phyloP scores from a whole-genome alignment of 2,888 invertebrate genomes.

The Caenorhabditis becei region DNA sequence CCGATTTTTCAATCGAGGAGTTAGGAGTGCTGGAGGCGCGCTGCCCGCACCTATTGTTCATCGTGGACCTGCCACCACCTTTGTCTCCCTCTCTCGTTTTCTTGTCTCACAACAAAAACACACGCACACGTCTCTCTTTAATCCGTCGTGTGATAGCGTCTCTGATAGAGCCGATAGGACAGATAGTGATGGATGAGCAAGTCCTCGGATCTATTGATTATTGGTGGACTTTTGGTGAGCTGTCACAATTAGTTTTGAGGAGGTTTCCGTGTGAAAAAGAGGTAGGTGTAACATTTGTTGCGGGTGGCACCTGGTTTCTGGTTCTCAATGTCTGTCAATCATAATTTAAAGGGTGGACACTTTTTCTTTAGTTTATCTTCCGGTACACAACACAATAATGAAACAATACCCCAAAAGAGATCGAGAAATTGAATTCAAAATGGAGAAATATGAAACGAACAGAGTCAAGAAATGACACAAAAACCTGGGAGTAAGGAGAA shows the following conservation, averaged over 20 bases:
- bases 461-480: background rate
- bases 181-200: constrained; percentile 38
- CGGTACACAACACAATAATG: background rate
- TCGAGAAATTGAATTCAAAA: constrained; percentile 3
- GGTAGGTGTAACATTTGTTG: constrained; percentile 27
- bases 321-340: constrained; percentile 36
- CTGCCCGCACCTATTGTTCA: constrained; percentile 53
- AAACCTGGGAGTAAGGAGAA: background rate
- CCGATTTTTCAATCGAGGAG: constrained; percentile 37
- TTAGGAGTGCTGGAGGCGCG: constrained; percentile 33
- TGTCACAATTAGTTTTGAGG: constrained; percentile 40
- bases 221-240: constrained; percentile 40
- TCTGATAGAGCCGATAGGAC: constrained; percentile 44
- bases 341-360: constrained; percentile 12
- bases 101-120: constrained; percentile 56
- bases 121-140: constrained; percentile 30
- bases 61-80: constrained; percentile 48
- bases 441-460: too few species aligned
- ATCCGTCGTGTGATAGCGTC: constrained; percentile 43
- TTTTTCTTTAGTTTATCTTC: background rate
- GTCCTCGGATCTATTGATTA: constrained; percentile 35
- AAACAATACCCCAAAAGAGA: constrained; percentile 16
- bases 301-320: constrained; percentile 14
- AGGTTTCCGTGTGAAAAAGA: constrained; percentile 41
- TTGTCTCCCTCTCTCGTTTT: constrained; percentile 30